Evolutionary conservation across 2,888 invertebrate genomes (phyloP).

Genomic region (Thymelicus lineola): DNA sequence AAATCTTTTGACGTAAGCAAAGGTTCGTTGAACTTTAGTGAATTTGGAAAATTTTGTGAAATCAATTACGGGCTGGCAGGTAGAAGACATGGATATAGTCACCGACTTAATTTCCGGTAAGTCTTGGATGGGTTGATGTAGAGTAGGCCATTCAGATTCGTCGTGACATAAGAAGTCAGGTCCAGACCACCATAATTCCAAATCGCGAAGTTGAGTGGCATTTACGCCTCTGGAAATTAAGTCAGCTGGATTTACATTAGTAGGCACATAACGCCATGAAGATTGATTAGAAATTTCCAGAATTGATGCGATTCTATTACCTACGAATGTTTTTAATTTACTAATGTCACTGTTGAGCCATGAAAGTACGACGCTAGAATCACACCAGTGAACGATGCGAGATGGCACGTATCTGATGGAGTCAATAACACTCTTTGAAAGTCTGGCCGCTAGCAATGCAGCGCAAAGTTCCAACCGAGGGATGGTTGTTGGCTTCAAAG

Average conservation of each 20-base stretch:
- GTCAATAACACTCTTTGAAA: constrained; percentile 2
- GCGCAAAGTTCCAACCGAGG: constrained; percentile 39
- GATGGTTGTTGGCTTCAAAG: background rate
- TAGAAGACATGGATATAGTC: background rate
- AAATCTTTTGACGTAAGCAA: no score
- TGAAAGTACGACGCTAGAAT: constrained; percentile 36
- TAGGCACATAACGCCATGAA: constrained; percentile 37
- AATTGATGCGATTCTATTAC: constrained; percentile 27
- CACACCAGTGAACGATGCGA: constrained; percentile 29
- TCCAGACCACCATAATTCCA: constrained; percentile 35
- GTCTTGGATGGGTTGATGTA: constrained; percentile 3
- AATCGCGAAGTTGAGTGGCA: constrained; percentile 9
- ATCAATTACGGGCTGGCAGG: constrained; percentile 20
- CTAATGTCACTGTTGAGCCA: constrained; percentile 28
- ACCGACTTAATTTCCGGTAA: constrained; percentile 20
- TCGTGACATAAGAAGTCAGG: constrained; percentile 27
- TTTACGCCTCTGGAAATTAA: constrained; percentile 37
- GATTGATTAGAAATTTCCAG: constrained; percentile 7
- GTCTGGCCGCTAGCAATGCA: constrained; percentile 21
- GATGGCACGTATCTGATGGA: background rate
- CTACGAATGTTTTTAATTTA: constrained; percentile 38
- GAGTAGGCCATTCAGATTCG: constrained; percentile 23
- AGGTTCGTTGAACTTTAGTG: constrained; percentile 32
- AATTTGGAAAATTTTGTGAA: constrained; percentile 15
- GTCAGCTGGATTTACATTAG: constrained; percentile 37